phyloP scores from a whole-genome alignment of 2,797 vertebrate species.

The Neoniphon sammara region DNA sequence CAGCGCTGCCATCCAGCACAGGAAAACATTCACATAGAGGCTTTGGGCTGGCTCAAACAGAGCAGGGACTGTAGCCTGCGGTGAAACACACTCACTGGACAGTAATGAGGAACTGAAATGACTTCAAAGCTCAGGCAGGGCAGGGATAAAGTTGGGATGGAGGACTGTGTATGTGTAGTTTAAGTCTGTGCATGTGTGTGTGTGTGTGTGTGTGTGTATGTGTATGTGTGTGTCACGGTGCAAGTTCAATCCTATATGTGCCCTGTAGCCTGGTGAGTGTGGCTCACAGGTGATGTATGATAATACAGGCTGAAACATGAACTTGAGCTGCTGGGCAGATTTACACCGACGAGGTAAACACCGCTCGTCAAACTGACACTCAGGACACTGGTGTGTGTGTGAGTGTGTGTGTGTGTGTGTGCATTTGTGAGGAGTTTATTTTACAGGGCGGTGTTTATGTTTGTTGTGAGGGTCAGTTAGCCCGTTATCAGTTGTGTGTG shows the following conservation, averaged over 20 bases:
- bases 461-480: conserved; percentile 56
- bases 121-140: conserved; percentile 55
- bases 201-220: conserved; percentile 28
- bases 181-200: conserved; percentile 20
- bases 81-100: conserved; percentile 12
- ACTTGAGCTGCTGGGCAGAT: conserved; percentile 62
- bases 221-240: conserved; percentile 24
- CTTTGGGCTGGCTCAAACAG: conserved; percentile 21
- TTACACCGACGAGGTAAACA: conserved; percentile 66
- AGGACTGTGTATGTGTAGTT: conserved; percentile 16
- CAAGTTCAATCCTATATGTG: conserved; percentile 35
- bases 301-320: conserved; percentile 80
- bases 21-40: conserved; percentile 7
- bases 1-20: neutral
- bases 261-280: conserved; percentile 26
- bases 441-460: conserved; percentile 61
- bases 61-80: conserved; percentile 42
- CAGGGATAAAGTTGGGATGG: conserved; percentile 28
- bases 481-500: conserved; percentile 39
- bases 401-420: conserved; percentile 18
- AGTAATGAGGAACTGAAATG: conserved; percentile 32
- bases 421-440: conserved; percentile 66
- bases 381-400: conserved; percentile 30
- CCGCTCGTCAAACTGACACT: conserved; percentile 42
- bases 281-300: conserved; percentile 58